These are phyloP conservation scores for Falco peregrinus DNA, from an alignment of 2,797 vertebrate genomes.

Conservation along the genomic window DNA sequence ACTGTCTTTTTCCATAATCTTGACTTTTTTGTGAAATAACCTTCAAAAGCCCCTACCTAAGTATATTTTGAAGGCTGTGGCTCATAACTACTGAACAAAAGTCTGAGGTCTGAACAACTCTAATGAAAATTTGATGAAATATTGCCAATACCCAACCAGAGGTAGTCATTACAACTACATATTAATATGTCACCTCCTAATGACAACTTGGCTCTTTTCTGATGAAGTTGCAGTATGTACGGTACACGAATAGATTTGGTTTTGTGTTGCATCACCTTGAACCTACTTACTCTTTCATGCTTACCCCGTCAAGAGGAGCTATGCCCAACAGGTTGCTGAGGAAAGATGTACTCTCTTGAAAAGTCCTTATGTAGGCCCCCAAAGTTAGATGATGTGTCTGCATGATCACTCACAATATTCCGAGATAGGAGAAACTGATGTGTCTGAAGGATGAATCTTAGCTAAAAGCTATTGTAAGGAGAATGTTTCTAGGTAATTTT, in stretches of 20 bases:
- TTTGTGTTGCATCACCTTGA: background rate
- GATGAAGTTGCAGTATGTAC: background rate
- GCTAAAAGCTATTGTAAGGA: background rate
- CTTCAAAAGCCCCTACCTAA: background rate
- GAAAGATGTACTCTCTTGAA: background rate
- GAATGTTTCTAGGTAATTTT: background rate
- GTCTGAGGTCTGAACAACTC: background rate
- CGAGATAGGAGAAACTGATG: background rate
- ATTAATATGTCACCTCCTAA: background rate
- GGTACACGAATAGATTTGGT: background rate
- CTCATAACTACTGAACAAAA: background rate
- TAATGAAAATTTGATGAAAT: background rate
- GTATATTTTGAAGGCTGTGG: background rate
- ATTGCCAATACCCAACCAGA: background rate
- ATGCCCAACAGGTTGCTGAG: background rate
- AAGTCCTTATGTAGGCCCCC: background rate
- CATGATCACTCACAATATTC: background rate
- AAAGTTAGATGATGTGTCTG: background rate
- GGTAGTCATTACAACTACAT: background rate
- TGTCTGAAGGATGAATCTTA: background rate
- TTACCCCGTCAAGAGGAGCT: background rate
- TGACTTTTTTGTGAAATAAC: background rate
- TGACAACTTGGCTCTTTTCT: background rate
- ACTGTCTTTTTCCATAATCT: background rate
- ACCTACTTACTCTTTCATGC: background rate